These are phyloP conservation scores for Eulemur rufifrons DNA, from an alignment of 2,113 vertebrate genomes.

Conservation along the genomic window DNA sequence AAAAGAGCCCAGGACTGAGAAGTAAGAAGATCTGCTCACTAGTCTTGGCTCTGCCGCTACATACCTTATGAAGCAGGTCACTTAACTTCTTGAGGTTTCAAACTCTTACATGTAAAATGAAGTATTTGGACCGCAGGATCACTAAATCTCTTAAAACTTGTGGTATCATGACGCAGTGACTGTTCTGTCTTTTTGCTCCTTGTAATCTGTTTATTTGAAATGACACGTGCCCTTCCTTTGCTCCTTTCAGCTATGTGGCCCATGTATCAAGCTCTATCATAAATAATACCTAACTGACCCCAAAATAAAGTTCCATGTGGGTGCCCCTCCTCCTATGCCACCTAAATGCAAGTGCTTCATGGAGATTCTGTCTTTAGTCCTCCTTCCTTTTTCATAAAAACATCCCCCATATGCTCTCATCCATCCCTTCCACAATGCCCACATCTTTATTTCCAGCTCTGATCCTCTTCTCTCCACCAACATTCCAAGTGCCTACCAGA, in stretches of 20 bases:
- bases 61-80: background rate
- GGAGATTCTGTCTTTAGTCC: background rate
- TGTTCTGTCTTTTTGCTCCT: background rate
- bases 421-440: background rate
- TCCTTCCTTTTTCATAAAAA: background rate
- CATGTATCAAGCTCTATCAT: background rate
- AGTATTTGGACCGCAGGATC: background rate
- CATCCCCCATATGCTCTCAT: accelerated
- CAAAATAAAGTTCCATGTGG: background rate
- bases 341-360: background rate
- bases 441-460: background rate
- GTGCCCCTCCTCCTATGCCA: background rate
- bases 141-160: background rate
- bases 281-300: background rate
- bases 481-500: too few species aligned
- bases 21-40: background rate
- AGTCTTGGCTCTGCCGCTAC: background rate
- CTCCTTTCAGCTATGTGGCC: background rate
- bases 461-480: background rate
- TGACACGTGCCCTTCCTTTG: too few species aligned
- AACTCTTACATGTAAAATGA: background rate
- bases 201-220: background rate
- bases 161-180: background rate
- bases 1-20: background rate
- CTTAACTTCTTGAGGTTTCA: background rate